Evolutionary conservation across 2,797 vertebrate species (phyloP).

Genomic region (Tapera naevia): DNA sequence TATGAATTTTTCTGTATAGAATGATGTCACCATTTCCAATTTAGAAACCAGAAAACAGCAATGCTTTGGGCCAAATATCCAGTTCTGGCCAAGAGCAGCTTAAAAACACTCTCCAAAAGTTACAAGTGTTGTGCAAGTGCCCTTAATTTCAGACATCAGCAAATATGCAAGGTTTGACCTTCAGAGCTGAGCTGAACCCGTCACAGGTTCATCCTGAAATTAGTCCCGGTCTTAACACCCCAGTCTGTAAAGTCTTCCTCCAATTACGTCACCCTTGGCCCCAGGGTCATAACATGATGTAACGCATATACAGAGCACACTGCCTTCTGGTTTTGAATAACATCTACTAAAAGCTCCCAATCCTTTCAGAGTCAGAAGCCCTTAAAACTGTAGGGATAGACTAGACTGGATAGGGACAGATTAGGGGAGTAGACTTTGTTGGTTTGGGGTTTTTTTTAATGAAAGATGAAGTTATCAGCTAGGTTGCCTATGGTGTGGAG

Average conservation of each 20-base stretch:
- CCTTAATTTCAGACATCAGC: not conserved
- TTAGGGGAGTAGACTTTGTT: not conserved
- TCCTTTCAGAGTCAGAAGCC: not conserved
- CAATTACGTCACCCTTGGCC: not conserved
- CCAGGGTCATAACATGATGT: not conserved
- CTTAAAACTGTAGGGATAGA: not conserved
- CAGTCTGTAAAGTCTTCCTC: not conserved
- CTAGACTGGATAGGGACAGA: not conserved
- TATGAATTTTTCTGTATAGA: not conserved
- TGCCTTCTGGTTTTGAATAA: not conserved
- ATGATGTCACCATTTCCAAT: not conserved
- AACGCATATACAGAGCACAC: not conserved
- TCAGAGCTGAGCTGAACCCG: not conserved
- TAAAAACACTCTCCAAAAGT: not conserved
- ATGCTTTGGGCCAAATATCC: not conserved
- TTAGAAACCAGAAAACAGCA: not conserved
- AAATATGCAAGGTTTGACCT: not conserved
- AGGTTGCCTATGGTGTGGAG: not conserved
- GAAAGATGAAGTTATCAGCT: not conserved
- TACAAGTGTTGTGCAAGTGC: not conserved
- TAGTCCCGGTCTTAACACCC: not conserved
- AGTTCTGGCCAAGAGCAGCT: not conserved
- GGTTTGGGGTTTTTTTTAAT: not conserved
- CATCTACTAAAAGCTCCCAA: not conserved
- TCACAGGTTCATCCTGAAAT: not conserved